Percentiles rank a stretch among this genome's conserved stretches.
These are phyloP conservation scores for Ganaspis sp. DNA, from an alignment of 1,140 invertebrate species.

Conservation along the genomic window DNA sequence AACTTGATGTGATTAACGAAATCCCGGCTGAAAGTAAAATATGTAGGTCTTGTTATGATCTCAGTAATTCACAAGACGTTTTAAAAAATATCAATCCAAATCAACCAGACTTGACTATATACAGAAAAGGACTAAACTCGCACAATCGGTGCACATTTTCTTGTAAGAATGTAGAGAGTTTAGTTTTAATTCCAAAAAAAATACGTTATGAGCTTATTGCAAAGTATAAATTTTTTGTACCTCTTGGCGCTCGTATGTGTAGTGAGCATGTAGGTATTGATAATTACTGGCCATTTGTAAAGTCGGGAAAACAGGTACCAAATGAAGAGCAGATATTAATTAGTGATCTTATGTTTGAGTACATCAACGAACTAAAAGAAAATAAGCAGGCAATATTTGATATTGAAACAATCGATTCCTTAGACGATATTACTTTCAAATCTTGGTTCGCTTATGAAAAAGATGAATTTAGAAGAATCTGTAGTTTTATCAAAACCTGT, in stretches of 20 bases:
- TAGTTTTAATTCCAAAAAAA: not conserved
- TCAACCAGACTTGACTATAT: not conserved
- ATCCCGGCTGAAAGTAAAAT: not conserved
- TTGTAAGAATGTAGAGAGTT: not conserved
- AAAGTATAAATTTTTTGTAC: not conserved
- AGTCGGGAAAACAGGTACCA: not conserved
- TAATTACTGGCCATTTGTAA: not conserved
- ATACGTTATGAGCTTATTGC: not conserved
- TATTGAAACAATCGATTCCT: not conserved
- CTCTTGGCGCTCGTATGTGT: not conserved
- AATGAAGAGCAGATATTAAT: not conserved
- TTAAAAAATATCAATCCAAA: not conserved
- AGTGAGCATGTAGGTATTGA: not conserved
- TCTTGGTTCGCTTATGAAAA: not conserved
- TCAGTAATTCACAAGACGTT: too few species aligned
- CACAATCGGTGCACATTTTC: not conserved
- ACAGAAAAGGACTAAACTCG: not conserved
- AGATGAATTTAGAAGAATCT: not conserved
- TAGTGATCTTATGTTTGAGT: not conserved
- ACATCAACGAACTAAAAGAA: not conserved
- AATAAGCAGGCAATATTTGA: not conserved
- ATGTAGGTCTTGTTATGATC: not conserved
- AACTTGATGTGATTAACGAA: not conserved
- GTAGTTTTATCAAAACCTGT: not conserved
- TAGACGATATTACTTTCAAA: not conserved